Base-by-base conservation (phyloP, 2,888 invertebrate genomes). In the Pyrrhosoma nymphula region DNA sequence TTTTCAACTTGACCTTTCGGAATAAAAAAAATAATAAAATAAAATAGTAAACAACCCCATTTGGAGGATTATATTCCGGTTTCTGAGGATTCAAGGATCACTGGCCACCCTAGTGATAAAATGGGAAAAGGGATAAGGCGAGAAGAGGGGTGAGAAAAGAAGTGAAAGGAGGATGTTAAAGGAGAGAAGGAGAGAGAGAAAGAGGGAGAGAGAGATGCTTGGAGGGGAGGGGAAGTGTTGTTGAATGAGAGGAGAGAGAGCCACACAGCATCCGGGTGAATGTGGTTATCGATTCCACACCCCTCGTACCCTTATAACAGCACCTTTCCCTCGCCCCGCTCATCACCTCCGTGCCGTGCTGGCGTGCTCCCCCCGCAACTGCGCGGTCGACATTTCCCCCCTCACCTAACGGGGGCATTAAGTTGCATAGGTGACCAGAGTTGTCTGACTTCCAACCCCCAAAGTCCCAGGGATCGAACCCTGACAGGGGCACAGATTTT, bases 201-300 rank as follows among this genome's bases (percentile, higher is more conserved):
- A 20, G 39, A 88, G 88, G 39, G 39, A n/a, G n/a, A n/a, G n/a
- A n/a, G n/a, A 47, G 47, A 47, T 2, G 47, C 6, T 30, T 16
- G 35, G 16, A 39, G 82, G 82, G n/a, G 30, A 18, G 30, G 6
- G 26, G n/a, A n/a, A 39, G 30, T 12, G 88, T 10, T n/a, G 56
- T 0, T 14, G 55, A 20, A 56, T 55, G 56, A 90, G 56, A 47
- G 47, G 47, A 47, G 47, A 47, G 47, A 47, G 47, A 47, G 47
- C 90, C 47, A 47, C 90, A 90, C 90, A 90, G 90, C 90, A 90
- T 90, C 90, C 90, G 60, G 60, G 39, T 26, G 39, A 23, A 91
- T 60, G 60, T 35, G 91, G 91, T 63, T 63, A 91, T 91, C 91
- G 91, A 91, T 91, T 91, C 47, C 47, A n/a, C 35, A 14, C 90